phyloP scores from a whole-genome alignment of 2,113 vertebrate genomes.

The Zosterops hypoxanthus region DNA sequence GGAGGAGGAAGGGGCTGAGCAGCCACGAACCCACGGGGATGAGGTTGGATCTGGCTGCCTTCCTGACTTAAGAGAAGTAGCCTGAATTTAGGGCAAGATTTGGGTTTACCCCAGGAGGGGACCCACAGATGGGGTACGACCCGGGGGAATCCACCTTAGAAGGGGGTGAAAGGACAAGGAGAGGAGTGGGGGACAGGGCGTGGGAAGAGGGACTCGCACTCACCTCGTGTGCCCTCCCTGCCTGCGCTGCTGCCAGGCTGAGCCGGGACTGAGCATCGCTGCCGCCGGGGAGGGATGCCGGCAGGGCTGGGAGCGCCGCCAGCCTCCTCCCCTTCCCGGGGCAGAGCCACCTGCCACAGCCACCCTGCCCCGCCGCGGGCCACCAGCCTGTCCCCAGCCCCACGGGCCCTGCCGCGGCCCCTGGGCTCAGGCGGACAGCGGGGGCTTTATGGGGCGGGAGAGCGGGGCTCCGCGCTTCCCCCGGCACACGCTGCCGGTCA shows the following conservation, averaged over 20 bases:
- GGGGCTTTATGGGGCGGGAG: neutral
- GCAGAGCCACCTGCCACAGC: conserved; percentile 39
- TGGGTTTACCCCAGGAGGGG: neutral
- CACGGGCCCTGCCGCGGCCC: rapidly evolving
- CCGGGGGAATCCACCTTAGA: rapidly evolving
- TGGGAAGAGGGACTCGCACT: neutral
- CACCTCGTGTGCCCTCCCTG: neutral
- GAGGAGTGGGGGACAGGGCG: neutral
- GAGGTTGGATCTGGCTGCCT: neutral
- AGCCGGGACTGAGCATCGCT: conserved; percentile 43
- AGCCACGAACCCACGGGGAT: neutral
- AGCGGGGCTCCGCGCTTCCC: neutral
- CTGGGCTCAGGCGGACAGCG: rapidly evolving
- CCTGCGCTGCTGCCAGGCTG: conserved; percentile 14
- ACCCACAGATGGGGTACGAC: rapidly evolving
- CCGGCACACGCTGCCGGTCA: neutral
- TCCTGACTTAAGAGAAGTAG: neutral
- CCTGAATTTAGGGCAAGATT: neutral
- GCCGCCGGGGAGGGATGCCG: neutral
- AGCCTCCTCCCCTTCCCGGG: conserved; percentile 60
- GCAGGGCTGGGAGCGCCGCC: neutral
- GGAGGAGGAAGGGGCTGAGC: neutral
- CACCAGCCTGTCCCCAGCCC: neutral
- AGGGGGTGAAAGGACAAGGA: too few relatives aligned
- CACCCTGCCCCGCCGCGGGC: neutral